A percentile compares a stretch with the other conserved stretches of the same genome.
phyloP scores from a whole-genome alignment of 2,113 vertebrate genomes.

The Neofelis nebulosa region DNA sequence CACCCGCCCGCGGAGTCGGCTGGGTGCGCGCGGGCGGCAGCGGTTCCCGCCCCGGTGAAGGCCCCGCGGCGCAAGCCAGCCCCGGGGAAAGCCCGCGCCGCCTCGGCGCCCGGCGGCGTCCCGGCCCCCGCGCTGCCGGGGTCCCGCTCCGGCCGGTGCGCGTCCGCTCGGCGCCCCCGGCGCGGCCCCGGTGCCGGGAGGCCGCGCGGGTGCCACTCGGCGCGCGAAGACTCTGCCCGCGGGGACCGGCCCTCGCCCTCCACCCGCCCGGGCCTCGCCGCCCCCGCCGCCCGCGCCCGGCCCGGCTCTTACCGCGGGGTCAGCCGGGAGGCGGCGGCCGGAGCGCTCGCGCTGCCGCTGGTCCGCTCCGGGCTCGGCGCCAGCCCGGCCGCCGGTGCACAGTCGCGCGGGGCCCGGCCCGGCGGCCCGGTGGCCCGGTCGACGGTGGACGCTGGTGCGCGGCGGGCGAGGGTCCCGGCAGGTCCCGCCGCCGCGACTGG shows the following conservation, averaged over 20 bases:
- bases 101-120: not conserved
- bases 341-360: slow-evolving; percentile 50
- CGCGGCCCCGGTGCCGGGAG: not conserved
- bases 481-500: slow-evolving; percentile 68
- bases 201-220: not conserved
- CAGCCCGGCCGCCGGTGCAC: slow-evolving; percentile 50
- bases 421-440: slow-evolving; percentile 15
- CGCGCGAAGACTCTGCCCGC: not conserved
- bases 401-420: slow-evolving; percentile 28
- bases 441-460: slow-evolving; percentile 36
- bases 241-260: not conserved
- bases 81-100: not conserved
- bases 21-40: not conserved
- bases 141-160: not conserved
- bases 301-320: slow-evolving; percentile 71
- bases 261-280: not conserved
- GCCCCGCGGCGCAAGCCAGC: not conserved
- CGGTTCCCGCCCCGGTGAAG: not conserved
- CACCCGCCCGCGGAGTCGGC: not conserved
- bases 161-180: not conserved
- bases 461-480: slow-evolving; percentile 64
- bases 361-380: slow-evolving; percentile 56
- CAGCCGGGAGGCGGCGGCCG: slow-evolving; percentile 65
- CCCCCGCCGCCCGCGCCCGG: not conserved
- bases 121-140: not conserved